These are phyloP conservation scores for Propithecus coquereli DNA, from an alignment of 2,113 vertebrate species.

Conservation along the genomic window DNA sequence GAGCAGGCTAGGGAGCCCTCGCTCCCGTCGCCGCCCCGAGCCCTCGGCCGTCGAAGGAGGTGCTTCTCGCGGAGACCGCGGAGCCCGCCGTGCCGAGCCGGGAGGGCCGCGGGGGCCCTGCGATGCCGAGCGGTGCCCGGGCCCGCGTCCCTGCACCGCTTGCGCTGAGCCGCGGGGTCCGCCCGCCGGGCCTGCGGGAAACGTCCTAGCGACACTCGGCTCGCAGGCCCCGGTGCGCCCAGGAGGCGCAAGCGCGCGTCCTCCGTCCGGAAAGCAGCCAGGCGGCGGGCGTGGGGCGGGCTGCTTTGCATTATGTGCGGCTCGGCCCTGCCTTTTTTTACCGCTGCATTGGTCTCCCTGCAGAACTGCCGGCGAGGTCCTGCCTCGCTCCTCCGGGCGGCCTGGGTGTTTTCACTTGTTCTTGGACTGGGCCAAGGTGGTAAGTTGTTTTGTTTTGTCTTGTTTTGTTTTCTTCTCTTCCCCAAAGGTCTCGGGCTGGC, in stretches of 20 bases:
- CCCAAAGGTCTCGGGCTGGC: constrained; percentile 25
- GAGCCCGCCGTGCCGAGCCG: background rate
- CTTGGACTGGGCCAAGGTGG: constrained; percentile 80
- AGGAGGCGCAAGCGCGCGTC: constrained; percentile 30
- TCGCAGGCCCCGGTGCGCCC: constrained; percentile 55
- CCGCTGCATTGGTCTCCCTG: constrained; percentile 74
- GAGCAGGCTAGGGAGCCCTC: constrained; percentile 39
- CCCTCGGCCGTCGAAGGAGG: constrained; percentile 47
- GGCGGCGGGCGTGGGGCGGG: constrained; percentile 51
- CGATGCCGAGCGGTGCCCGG: constrained; percentile 61
- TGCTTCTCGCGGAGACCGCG: background rate
- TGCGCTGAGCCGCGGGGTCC: constrained; percentile 8
- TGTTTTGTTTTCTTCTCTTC: constrained; percentile 29
- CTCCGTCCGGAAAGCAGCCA: background rate
- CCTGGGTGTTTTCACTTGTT: constrained; percentile 78
- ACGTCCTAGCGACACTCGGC: constrained; percentile 31
- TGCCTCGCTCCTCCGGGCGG: constrained; percentile 73
- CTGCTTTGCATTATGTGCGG: constrained; percentile 78
- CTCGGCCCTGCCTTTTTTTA: constrained; percentile 77
- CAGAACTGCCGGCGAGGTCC: constrained; percentile 79
- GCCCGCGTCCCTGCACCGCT: constrained; percentile 43
- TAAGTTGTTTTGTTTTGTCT: constrained; percentile 74
- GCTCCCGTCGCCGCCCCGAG: constrained; percentile 40
- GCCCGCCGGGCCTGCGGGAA: constrained; percentile 15
- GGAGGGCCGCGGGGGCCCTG: constrained; percentile 71